Base-by-base conservation (phyloP, 2,888 invertebrate species). In the Brassicogethes aeneus region DNA sequence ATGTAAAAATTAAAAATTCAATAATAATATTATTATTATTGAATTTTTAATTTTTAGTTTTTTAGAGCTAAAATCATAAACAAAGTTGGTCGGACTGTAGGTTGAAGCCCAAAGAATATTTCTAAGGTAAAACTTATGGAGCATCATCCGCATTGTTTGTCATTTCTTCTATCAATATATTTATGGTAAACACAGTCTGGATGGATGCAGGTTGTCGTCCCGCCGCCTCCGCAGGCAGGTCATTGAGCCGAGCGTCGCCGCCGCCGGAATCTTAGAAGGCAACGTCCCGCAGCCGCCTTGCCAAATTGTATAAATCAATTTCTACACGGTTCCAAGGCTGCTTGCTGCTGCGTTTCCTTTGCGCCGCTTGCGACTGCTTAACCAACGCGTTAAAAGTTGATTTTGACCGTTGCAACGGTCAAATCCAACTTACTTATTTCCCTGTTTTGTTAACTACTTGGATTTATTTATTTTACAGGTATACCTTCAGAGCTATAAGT, bases 281-380 rank as follows among this genome's bases (percentile, higher is more conserved):
- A 49, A 47, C 46, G 48, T 45, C 53, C 49, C 41, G 41, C 34
- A 47, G 36, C 39, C 44, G 36, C 42, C 46, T 46, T 41, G 42
- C 45, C 44, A 43, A 51, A 53, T 50, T 47, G 41, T 36, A 51
- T 50, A 50, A 55, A 53, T 55, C 52, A 55, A 55, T 52, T 50
- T 45, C 45, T 41, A 38, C 49, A 49, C 53, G 51, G 51, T 43
- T 44, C 46, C 47, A 5, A 10, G 23, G 23, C 23, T 23, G 23
- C 23, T 23, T n/a, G n/a, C 23, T 10, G 23, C 23, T 23, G 10
- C 10, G 23, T 7, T 10, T 23, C 23, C 5, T 10, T 23, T 10
- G 23, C 10, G 5, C 10, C 10, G 23, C 23, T 23, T 23, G 23
- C 23, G 23, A 7, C 23, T n/a, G n/a, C n/a, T n/a, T 23, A 23